A percentile compares a stretch with the other conserved stretches of the same genome.
Conservation (phyloP, 2,113 vertebrate genomes). For the Neoarius graeffei region DNA sequence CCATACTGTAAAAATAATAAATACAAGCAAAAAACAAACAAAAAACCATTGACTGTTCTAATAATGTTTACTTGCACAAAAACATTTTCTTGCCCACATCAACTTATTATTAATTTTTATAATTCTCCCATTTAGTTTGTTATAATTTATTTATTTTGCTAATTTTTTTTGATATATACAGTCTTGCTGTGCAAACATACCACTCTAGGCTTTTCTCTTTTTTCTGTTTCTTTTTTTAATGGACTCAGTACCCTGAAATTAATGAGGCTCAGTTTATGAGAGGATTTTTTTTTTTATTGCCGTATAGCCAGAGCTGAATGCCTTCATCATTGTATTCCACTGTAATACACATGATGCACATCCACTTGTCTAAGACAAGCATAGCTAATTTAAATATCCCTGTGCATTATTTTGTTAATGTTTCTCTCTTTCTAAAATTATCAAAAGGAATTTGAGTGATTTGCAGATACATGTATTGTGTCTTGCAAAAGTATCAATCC, state of each 20-base stretch:
- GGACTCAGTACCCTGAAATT: neutral
- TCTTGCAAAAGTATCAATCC: too few relatives aligned
- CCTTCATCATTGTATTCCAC: neutral
- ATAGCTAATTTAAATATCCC: neutral
- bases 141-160: conserved; percentile 20
- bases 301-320: neutral
- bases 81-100: neutral
- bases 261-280: neutral
- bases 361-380: neutral
- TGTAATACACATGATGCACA: neutral
- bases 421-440: neutral
- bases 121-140: neutral
- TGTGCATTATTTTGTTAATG: neutral
- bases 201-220: neutral
- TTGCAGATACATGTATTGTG: too few relatives aligned
- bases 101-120: neutral
- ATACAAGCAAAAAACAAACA: neutral
- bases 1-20: neutral
- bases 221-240: neutral
- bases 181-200: neutral
- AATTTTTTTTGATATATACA: neutral
- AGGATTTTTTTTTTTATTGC: neutral
- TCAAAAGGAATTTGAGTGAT: neutral
- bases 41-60: neutral
- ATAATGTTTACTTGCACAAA: neutral